Percentiles rank a stretch among this genome's conserved stretches.
Conservation (phyloP, 2,113 vertebrate genomes). For the Phoxinus phoxinus region DNA sequence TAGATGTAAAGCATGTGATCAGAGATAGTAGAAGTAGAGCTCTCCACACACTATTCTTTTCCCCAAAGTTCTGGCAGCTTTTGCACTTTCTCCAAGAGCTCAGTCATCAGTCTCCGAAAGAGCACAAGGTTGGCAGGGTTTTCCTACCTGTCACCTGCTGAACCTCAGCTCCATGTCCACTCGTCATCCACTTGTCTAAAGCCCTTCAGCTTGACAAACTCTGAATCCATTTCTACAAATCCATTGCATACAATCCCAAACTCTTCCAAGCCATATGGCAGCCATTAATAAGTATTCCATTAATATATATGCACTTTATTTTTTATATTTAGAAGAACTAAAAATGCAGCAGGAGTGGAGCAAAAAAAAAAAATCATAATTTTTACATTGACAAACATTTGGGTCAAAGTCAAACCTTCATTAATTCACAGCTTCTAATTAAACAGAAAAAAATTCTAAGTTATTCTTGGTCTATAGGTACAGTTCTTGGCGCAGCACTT, state of each 20-base stretch:
- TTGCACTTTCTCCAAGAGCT: constrained; percentile 55
- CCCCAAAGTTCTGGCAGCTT: constrained; percentile 40
- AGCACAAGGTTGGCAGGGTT: constrained; percentile 45
- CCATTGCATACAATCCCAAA: background rate
- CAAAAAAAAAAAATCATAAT: background rate
- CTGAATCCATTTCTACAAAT: background rate
- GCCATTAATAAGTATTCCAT: too few species aligned
- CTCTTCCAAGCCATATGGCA: background rate
- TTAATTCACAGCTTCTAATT: background rate
- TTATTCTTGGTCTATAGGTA: background rate
- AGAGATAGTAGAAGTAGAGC: constrained; percentile 8
- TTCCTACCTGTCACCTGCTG: constrained; percentile 53
- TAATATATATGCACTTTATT: too few species aligned
- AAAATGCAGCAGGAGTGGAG: background rate
- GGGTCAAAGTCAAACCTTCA: constrained; percentile 39
- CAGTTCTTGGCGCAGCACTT: background rate
- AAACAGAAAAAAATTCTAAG: background rate
- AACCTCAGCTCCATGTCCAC: constrained; percentile 15
- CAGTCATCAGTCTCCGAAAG: constrained; percentile 55
- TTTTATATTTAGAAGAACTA: too few species aligned
- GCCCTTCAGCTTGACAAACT: constrained; percentile 8
- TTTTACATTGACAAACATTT: background rate
- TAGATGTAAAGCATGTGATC: constrained; percentile 34
- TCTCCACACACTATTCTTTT: constrained; percentile 45
- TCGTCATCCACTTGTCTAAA: background rate